A percentile compares a stretch with the other conserved stretches of the same genome.
Conservation (phyloP, 2,113 vertebrate genomes). For the Ardeotis arabs region DNA sequence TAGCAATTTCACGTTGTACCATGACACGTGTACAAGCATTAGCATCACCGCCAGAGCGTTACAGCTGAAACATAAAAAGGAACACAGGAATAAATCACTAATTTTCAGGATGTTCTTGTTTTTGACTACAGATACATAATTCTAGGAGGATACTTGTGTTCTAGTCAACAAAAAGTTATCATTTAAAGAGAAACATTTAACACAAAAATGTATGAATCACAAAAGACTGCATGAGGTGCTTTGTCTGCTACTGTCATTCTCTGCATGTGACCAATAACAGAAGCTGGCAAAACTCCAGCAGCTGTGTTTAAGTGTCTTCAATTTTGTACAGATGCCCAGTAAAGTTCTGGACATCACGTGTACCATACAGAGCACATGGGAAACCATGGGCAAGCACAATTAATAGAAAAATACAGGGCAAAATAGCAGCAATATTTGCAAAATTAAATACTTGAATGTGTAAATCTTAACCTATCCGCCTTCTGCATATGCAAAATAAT, state of each 20-base stretch:
- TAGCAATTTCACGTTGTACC: neutral
- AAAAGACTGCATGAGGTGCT: neutral
- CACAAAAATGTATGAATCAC: neutral
- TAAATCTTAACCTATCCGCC: neutral
- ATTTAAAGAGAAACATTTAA: neutral
- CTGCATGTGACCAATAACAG: neutral
- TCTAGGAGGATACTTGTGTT: neutral
- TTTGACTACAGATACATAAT: neutral
- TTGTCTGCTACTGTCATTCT: constrained; percentile 1
- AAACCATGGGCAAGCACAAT: neutral
- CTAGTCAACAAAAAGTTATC: neutral
- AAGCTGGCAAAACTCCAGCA: constrained; percentile 30
- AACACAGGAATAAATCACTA: constrained; percentile 21
- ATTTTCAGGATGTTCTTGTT: neutral
- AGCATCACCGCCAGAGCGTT: neutral
- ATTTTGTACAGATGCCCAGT: neutral
- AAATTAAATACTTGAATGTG: neutral
- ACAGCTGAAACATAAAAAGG: constrained; percentile 19
- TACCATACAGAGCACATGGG: neutral
- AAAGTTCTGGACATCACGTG: neutral
- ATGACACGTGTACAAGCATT: neutral
- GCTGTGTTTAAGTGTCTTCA: neutral
- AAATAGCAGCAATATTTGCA: neutral
- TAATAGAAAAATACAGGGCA: neutral
- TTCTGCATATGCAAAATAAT: neutral